Base-by-base conservation (phyloP, 1,140 invertebrate genomes). In the Heliothis virescens region DNA sequence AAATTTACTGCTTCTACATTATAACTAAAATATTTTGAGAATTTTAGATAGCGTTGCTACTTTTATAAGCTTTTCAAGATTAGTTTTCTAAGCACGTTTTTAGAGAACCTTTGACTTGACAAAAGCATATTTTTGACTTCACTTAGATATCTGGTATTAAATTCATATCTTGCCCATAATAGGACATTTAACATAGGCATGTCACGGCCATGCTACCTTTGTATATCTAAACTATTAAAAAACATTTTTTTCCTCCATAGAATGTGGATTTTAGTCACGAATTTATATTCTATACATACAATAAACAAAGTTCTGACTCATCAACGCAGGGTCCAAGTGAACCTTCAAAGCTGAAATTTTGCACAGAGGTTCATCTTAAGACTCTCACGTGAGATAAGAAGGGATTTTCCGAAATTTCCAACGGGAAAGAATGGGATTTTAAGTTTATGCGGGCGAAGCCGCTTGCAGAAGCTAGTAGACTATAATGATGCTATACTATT, bases 261-360 rank as follows among this genome's bases (percentile, higher is more conserved):
- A 65, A 62, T 65, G 59, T 18, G 48, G 18, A 53, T 34, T 76
- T 26, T 34, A 65, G 74, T 63, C 74, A 76, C 74, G 74, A 63
- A 63, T 65, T 52, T 1, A n/a, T n/a, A n/a, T n/a, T n/a, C n/a
- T n/a, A n/a, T n/a, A n/a, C n/a, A n/a, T n/a, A n/a, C n/a, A n/a
- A n/a, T n/a, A n/a, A n/a, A n/a, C n/a, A n/a, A n/a, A n/a, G n/a
- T n/a, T n/a, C n/a, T n/a, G n/a, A n/a, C n/a, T n/a, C n/a, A n/a
- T n/a, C n/a, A n/a, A n/a, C n/a, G n/a, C n/a, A n/a, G n/a, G n/a
- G n/a, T n/a, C n/a, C n/a, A n/a, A n/a, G n/a, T n/a, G n/a, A n/a
- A n/a, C n/a, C n/a, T n/a, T n/a, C n/a, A n/a, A n/a, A n/a, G n/a
- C n/a, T n/a, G n/a, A n/a, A n/a, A n/a, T n/a, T n/a, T n/a, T n/a